Conservation (phyloP, 2,113 vertebrate genomes). For the Ceratotherium simum region DNA sequence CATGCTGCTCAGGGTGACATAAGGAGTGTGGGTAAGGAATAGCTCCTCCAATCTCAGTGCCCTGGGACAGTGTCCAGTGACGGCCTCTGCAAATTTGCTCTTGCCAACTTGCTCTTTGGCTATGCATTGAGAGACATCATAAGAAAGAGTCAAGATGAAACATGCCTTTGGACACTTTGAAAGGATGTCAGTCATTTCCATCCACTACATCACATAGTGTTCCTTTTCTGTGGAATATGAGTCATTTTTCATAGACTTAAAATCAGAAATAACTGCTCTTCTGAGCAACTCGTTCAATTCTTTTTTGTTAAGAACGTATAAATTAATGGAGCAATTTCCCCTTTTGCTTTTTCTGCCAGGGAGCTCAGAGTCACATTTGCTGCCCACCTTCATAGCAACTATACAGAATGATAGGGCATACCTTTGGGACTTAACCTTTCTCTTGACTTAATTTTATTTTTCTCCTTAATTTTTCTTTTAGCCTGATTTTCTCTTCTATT, state of each 20-base stretch:
- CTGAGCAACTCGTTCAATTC: background rate
- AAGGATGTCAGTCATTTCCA: background rate
- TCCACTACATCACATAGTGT: background rate
- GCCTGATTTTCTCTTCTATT: background rate
- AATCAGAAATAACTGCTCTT: background rate
- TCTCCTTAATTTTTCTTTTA: background rate
- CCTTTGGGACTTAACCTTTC: background rate
- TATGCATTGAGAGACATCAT: background rate
- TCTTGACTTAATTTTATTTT: background rate
- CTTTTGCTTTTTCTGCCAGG: background rate
- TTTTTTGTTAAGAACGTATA: background rate
- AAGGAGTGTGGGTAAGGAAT: background rate
- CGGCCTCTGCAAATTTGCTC: background rate
- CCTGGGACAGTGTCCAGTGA: background rate
- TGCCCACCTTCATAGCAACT: background rate
- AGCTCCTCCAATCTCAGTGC: background rate
- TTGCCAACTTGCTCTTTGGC: background rate
- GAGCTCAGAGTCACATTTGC: background rate
- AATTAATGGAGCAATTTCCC: background rate
- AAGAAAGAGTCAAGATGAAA: background rate
- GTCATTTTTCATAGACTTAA: background rate
- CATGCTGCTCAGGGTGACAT: background rate
- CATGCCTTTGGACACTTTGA: background rate
- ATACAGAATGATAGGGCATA: background rate
- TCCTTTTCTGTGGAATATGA: background rate